These are phyloP conservation scores for Whitmania pigra DNA, from an alignment of 1,140 invertebrate species.

Conservation along the genomic window DNA sequence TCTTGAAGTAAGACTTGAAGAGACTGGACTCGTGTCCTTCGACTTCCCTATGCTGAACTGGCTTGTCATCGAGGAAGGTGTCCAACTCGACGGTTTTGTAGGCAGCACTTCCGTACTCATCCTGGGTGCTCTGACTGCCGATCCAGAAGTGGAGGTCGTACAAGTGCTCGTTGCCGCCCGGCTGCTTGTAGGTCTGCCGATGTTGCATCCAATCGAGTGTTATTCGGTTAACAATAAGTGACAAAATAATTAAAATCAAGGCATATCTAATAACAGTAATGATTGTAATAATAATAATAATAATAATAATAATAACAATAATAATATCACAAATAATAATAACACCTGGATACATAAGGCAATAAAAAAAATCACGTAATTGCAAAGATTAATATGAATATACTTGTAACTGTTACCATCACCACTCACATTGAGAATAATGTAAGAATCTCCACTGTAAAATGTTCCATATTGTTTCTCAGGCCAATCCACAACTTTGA, in stretches of 20 bases:
- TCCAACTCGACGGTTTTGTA: conserved; percentile 75
- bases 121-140: conserved; percentile 37
- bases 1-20: conserved; percentile 55
- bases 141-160: conserved; percentile 40
- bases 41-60: conserved; percentile 67
- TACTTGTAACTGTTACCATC: background rate
- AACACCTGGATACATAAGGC: no score
- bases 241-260: no score
- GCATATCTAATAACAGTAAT: no score
- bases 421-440: conserved; percentile 47
- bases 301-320: no score
- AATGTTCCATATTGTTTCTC: conserved; percentile 65
- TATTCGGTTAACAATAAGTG: no score
- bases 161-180: conserved; percentile 20
- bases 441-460: conserved; percentile 72
- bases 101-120: conserved; percentile 66
- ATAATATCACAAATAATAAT: no score
- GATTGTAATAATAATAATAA: no score
- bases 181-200: conserved; percentile 23
- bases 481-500: conserved; percentile 59
- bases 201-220: no score
- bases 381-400: no score
- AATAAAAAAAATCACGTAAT: no score
- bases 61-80: conserved; percentile 57
- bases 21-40: conserved; percentile 63